Base-by-base conservation (phyloP, 2,113 vertebrate genomes). In the Cottus gobio region DNA sequence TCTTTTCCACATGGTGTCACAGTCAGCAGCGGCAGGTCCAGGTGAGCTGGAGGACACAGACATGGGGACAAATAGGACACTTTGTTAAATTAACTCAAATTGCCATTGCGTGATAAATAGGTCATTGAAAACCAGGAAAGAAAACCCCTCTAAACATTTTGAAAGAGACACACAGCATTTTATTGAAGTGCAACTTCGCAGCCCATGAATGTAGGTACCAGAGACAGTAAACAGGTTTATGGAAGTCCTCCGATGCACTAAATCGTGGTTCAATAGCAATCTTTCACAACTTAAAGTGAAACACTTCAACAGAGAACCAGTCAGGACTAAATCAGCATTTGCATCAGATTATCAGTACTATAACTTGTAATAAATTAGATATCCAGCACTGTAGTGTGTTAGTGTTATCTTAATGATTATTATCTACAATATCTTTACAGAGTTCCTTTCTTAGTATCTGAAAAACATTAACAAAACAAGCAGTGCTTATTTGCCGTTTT, bases 21-120 rank as follows among this genome's bases (percentile, higher is more conserved):
- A 0, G 13, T 79, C 46, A 93, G 66, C 46, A 50, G 26, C 0
- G 92, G 92, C 20, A 42, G 79, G 31, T 81, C 83, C 82, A 93
- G 67, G 1, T 73, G 1, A 24, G 72, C 92, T 93, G 77, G 0
- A 31, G n/a, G 30, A 56, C n/a, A 48, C 11, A 56, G 7, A 65
- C 2, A 71, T 0, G 31, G 10, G 0, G 7, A 46, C 1, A 42
- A 1, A 11, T 48, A 0, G 39, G 0, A 34, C 20, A 46, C 11
- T 57, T 60, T 11, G 24, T 54, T 8, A 58, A 12, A 57, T 15
- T 1, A 67, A 67, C 65, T 31, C 16, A 11, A 11, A 46, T 66
- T 44, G 18, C 16, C 39, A 30, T 46, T 18, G 48, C 24, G 9
- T 11, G 8, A 46, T 50, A 5, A 34, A 30, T 34, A 18, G 28